Evolutionary conservation across 1,140 invertebrate genomes (phyloP), one percentile per base, ranked within the genome.

Genomic region (Cephus cinctus): DNA sequence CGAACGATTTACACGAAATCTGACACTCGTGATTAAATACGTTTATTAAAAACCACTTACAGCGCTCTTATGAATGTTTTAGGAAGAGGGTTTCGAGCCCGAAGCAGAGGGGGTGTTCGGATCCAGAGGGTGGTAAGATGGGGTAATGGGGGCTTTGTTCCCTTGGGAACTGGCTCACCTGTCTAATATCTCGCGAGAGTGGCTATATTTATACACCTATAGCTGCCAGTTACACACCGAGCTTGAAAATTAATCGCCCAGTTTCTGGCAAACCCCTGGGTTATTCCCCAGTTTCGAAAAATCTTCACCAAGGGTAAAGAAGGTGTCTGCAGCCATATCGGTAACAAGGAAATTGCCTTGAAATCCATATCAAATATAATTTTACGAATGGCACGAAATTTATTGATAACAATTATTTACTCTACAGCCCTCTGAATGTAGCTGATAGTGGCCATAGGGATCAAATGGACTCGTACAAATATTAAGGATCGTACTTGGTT

Each of bases 31-130:
- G 67, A 69, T 71, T 69, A 69, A 71, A 69, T 68, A 70, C 59
- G 55, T 69, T 69, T 67, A 74, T 69, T 69, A 66, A 69, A 70
- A 72, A 65, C 68, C 62, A 72, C 65, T 71, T 67, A 69, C 55
- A 46, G 25, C 36, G 52, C 54, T 67, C 63, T 61, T 68, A 65
- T 67, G 62, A 68, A 65, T 67, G 59, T 68, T 65, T 64, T 61
- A 69, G 53, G 35, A 19, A 20, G n/a, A 50, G 34, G 49, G 32
- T 32, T 20, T 36, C 25, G 57, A 50, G 54, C 45, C 16, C 46
- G 56, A 58, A 56, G 43, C 36, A 49, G 49, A 43, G 50, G 40
- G 47, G 52, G 22, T n/a, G n/a, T 27, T 43, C 32, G 57, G 56
- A 56, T n/a, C n/a, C n/a, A 59, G 50, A 49, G 56, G 54, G 50